These are phyloP conservation scores for Xanthorhoe spadicearia DNA, from an alignment of 2,888 invertebrate genomes.

Conservation along the genomic window DNA sequence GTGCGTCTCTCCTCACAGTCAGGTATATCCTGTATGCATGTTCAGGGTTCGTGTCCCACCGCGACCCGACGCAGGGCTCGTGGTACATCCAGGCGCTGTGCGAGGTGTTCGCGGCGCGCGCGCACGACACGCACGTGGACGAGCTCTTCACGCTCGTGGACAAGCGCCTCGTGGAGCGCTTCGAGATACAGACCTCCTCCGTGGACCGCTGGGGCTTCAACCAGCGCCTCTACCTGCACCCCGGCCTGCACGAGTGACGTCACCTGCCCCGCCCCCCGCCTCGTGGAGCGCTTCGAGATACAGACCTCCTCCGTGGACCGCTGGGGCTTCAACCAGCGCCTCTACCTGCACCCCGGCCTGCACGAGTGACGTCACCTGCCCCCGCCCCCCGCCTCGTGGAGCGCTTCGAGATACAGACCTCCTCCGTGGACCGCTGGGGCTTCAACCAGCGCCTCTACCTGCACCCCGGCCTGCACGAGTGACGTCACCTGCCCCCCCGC, in stretches of 20 bases:
- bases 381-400: constrained; percentile 71
- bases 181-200: constrained; percentile 86
- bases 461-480: constrained; percentile 86
- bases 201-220: constrained; percentile 88
- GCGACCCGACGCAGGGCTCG: constrained; percentile 85
- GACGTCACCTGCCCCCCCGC: too few relatives aligned
- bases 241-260: constrained; percentile 80
- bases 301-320: constrained; percentile 87
- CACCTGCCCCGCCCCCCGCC: too few relatives aligned
- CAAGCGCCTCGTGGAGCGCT: constrained; percentile 65
- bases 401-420: constrained; percentile 83
- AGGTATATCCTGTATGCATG: not conserved
- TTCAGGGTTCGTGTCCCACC: constrained; percentile 85
- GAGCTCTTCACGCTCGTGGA: constrained; percentile 87
- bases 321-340: constrained; percentile 86
- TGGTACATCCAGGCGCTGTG: constrained; percentile 90
- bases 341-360: constrained; percentile 89
- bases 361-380: constrained; percentile 56
- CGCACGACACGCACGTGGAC: constrained; percentile 86
- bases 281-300: constrained; percentile 68
- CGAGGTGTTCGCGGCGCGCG: constrained; percentile 86
- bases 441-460: constrained; percentile 87
- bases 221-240: constrained; percentile 87
- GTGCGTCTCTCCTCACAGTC: too few relatives aligned
- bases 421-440: constrained; percentile 86